phyloP scores from a whole-genome alignment of 1,140 invertebrate species.

The Drosophila lacteicornis region DNA sequence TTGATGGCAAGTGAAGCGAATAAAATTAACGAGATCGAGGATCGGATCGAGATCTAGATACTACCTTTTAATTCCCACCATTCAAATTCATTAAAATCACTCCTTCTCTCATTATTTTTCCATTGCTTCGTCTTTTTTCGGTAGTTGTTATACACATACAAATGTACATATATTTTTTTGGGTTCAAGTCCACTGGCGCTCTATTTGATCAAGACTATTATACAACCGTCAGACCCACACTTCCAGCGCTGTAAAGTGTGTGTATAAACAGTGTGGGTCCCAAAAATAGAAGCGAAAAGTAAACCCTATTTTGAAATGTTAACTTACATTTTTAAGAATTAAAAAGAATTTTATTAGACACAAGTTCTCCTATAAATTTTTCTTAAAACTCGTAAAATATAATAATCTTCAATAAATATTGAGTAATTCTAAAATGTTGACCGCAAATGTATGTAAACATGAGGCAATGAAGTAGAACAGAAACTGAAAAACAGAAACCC shows the following conservation, averaged over 20 bases:
- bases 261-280: slow-evolving; percentile 5
- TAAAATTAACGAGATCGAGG: neutral
- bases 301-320: neutral
- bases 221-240: slow-evolving; percentile 31
- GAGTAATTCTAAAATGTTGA: slow-evolving; percentile 2
- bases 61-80: slow-evolving; percentile 14
- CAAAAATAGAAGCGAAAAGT: neutral
- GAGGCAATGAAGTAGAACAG: slow-evolving; percentile 70
- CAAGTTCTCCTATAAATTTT: too few species aligned
- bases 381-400: too few species aligned
- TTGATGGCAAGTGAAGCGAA: slow-evolving; percentile 3
- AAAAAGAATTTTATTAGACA: neutral
- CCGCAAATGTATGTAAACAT: slow-evolving; percentile 29
- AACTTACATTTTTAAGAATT: neutral
- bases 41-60: neutral
- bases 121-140: slow-evolving; percentile 3
- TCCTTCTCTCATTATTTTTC: slow-evolving; percentile 11
- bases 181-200: slow-evolving; percentile 38
- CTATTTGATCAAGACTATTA: slow-evolving; percentile 57
- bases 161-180: slow-evolving; percentile 12
- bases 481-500: slow-evolving; percentile 59
- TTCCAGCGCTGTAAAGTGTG: slow-evolving; percentile 10
- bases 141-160: neutral
- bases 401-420: neutral
- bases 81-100: slow-evolving; percentile 6